Base-by-base conservation (phyloP, 1,140 invertebrate genomes). In the Pemphigus obesinymphae region DNA sequence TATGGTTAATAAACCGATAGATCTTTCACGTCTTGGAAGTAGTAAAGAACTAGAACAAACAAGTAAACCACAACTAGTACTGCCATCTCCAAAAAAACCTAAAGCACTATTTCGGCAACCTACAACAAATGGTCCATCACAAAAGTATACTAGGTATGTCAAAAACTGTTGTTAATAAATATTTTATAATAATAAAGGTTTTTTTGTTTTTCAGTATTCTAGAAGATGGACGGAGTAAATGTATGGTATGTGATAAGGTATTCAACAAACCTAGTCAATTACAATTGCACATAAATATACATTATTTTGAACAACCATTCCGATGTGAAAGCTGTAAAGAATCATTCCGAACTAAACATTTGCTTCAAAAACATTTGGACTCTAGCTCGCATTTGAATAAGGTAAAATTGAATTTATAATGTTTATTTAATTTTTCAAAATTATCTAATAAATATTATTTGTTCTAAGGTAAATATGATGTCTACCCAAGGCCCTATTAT, bases 281-380 rank as follows among this genome's bases (percentile, higher is more conserved):
- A 83, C 90, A 92, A 80, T 89, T 98, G 70, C 97, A 99, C 88
- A 93, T 97, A 86, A 98, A 98, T 87, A 97, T 97, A 85, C 97
- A 99, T 87, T 97, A 96, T 85, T 93, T 98, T 88, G 96, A 98
- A 86, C 90, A 95, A 68, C 95, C 95, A 78, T 97, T 94, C 85
- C 90, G 94, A 82, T 98, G 96, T 87, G 95, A 97, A 84, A 91
- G 94, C 10, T 98, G 96, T 87, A 94, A 92, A 34, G 93, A 96
- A 37, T 95, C 94, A 83, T 97, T 97, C 86, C 89, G 95, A 82
- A 97, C 95, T 2, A 95, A 95, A 87, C 95, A 95, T 7, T 95
- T 97, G 87, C 89, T 97, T 68, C 94, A 96, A 84, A 97, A 97
- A 87, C 96, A 97, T 85, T 93, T 96, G 87, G 89, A 95, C 72